phyloP scores from a whole-genome alignment of 1,140 invertebrate genomes.

The Drosophila baimaii region DNA sequence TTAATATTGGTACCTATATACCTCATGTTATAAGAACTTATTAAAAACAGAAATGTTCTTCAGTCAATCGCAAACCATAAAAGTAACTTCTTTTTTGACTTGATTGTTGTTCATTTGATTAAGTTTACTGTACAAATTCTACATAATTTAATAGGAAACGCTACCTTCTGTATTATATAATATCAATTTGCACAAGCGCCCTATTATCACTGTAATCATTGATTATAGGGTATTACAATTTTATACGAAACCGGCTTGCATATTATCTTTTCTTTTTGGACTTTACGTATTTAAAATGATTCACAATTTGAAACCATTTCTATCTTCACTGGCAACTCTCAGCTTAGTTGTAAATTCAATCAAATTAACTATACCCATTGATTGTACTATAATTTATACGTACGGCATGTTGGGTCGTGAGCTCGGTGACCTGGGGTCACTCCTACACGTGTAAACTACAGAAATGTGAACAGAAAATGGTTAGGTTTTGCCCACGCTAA shows the following conservation, averaged over 20 bases:
- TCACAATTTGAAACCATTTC: neutral
- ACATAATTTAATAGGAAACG: too few relatives aligned
- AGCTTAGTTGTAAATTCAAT: slow-evolving; percentile 1
- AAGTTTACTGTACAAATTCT: too few relatives aligned
- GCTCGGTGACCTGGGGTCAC: slow-evolving; percentile 34
- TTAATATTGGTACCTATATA: too few relatives aligned
- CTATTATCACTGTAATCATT: too few relatives aligned
- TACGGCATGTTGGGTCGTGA: slow-evolving; percentile 14
- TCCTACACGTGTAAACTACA: slow-evolving; percentile 35
- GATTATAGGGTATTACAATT: too few relatives aligned
- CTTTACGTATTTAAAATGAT: neutral
- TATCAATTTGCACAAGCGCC: too few relatives aligned
- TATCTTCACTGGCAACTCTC: neutral
- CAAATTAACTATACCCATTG: neutral
- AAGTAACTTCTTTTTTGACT: neutral
- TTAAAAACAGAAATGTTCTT: too few relatives aligned
- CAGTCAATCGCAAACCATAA: neutral
- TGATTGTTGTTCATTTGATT: too few relatives aligned
- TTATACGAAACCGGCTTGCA: neutral
- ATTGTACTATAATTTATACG: neutral
- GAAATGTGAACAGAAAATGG: slow-evolving; percentile 31
- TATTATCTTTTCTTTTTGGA: neutral
- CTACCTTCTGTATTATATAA: too few relatives aligned
- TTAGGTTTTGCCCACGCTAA: slow-evolving; percentile 41
- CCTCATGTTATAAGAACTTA: too few relatives aligned